Conservation (phyloP, 2,113 vertebrate species). For the Chionomys nivalis region DNA sequence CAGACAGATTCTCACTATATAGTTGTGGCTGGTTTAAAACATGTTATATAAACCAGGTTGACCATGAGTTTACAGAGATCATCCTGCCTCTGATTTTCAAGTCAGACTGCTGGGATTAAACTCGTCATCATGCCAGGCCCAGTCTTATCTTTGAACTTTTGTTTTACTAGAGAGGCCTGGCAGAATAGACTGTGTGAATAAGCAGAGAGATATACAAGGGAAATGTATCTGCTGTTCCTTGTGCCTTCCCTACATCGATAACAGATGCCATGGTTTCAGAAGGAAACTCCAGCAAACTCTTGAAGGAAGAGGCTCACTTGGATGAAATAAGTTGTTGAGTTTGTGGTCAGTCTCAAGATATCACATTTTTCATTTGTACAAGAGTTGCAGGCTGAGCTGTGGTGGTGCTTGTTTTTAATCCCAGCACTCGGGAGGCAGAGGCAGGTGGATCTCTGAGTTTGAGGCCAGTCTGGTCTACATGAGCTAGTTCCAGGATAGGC, state of each 20-base stretch:
- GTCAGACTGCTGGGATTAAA: background rate
- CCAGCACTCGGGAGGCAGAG: too few species aligned
- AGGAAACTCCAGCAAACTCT: background rate
- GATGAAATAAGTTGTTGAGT: background rate
- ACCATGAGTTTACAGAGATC: background rate
- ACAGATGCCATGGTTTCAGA: accelerated
- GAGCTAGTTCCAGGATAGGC: too few species aligned
- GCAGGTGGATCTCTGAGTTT: too few species aligned
- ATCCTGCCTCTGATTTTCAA: background rate
- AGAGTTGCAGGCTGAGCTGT: background rate
- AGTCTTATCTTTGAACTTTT: slow-evolving; percentile 30
- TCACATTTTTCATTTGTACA: background rate
- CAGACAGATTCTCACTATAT: background rate
- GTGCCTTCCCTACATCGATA: background rate
- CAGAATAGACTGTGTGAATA: accelerated
- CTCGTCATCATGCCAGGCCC: background rate
- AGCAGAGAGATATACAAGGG: background rate
- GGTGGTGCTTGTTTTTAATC: too few species aligned
- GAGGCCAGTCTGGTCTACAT: too few species aligned
- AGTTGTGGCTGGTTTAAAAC: background rate
- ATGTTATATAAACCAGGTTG: background rate
- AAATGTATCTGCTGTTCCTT: background rate
- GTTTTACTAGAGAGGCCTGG: background rate
- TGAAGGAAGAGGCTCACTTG: background rate
- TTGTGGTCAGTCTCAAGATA: background rate